Conservation (phyloP, 1,140 invertebrate species). For the Tetraneura akinire region DNA sequence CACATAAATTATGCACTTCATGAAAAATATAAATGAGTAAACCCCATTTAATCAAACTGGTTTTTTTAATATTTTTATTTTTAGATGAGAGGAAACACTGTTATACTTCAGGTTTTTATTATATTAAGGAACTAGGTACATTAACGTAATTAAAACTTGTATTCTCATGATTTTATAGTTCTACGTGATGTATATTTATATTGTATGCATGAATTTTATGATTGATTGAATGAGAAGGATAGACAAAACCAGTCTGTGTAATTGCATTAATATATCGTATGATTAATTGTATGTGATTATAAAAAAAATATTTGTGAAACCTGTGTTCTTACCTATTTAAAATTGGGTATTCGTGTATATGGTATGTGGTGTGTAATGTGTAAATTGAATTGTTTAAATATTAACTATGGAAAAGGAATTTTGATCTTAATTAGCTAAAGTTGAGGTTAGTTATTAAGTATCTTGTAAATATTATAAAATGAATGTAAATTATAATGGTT, state of each 20-base stretch:
- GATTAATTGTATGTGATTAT: slow-evolving; percentile 27
- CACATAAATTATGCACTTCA: neutral
- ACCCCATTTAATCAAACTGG: slow-evolving; percentile 13
- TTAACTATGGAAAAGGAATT: neutral
- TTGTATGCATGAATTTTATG: neutral
- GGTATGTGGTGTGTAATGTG: neutral
- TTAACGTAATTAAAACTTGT: neutral
- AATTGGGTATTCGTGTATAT: neutral
- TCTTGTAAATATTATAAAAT: neutral
- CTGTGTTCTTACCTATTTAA: neutral
- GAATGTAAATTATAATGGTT: neutral
- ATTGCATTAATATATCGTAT: slow-evolving; percentile 12
- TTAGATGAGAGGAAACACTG: neutral
- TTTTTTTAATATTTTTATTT: slow-evolving; percentile 5
- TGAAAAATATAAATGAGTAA: neutral
- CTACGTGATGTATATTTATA: neutral
- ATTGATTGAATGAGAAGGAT: slow-evolving; percentile 26
- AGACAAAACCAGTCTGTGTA: slow-evolving; percentile 19
- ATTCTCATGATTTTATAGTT: slow-evolving; percentile 14
- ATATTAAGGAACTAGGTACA: neutral
- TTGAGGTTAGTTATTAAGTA: neutral
- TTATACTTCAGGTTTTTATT: slow-evolving; percentile 24
- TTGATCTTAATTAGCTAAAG: slow-evolving; percentile 9
- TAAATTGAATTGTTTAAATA: neutral
- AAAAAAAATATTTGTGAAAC: neutral